These are phyloP conservation scores for Amphimallon solstitiale DNA, from an alignment of 2,888 invertebrate species.

Conservation along the genomic window DNA sequence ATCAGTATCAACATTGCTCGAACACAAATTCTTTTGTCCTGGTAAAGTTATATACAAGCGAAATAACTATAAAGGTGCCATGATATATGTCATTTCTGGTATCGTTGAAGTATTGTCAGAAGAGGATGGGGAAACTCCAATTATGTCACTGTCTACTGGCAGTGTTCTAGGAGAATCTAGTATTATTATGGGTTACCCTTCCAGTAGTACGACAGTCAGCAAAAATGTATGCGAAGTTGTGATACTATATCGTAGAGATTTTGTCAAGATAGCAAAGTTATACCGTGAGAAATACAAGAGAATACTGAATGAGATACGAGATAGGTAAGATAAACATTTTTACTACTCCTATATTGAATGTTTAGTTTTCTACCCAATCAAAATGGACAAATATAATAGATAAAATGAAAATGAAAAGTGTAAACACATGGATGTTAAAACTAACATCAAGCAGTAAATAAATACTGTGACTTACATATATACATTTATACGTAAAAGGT, in stretches of 20 bases:
- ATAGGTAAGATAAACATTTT: constrained; percentile 1
- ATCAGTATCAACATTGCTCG: constrained; percentile 40
- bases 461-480: too few species aligned
- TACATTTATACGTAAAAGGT: too few species aligned
- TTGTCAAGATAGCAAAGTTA: constrained; percentile 39
- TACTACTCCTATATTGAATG: too few species aligned
- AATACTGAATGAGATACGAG: neutral
- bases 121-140: constrained; percentile 50
- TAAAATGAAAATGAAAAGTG: too few species aligned
- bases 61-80: constrained; percentile 40
- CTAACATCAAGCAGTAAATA: too few species aligned
- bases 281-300: constrained; percentile 44
- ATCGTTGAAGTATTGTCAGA: constrained; percentile 49
- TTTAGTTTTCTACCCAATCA: too few species aligned
- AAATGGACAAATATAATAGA: too few species aligned
- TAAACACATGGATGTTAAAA: too few species aligned
- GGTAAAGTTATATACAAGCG: constrained; percentile 46
- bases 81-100: constrained; percentile 49
- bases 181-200: constrained; percentile 40
- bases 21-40: constrained; percentile 43
- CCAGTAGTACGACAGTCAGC: constrained; percentile 47
- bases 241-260: constrained; percentile 42
- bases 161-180: constrained; percentile 47
- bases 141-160: constrained; percentile 47
- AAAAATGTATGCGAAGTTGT: constrained; percentile 47